phyloP scores from a whole-genome alignment of 1,140 invertebrate species.

The Micrasema minimum region DNA sequence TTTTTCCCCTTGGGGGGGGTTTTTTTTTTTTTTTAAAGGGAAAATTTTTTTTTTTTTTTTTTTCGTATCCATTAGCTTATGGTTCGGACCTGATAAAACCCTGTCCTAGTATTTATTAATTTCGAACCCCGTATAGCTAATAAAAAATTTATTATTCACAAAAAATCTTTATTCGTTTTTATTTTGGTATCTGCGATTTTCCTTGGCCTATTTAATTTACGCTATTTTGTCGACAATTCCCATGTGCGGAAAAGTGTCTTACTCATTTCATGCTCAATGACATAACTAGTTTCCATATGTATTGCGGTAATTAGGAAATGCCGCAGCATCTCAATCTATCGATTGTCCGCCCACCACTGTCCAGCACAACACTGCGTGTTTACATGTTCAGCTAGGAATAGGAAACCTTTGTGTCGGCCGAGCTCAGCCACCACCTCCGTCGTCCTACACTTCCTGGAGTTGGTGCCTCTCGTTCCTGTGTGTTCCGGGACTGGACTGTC shows the following conservation, averaged over 20 bases:
- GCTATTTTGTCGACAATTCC: conserved; percentile 6
- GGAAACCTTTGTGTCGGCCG: not conserved
- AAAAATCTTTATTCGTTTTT: no score
- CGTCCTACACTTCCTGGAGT: not conserved
- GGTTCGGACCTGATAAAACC: not conserved
- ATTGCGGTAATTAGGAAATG: conserved; percentile 18
- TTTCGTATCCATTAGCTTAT: not conserved
- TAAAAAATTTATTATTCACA: no score
- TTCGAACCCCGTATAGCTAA: no score
- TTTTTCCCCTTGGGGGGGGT: no score
- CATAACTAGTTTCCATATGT: conserved; percentile 18
- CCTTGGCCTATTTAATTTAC: conserved; percentile 1
- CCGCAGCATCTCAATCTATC: conserved; percentile 24
- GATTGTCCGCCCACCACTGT: conserved; percentile 10
- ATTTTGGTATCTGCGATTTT: not conserved
- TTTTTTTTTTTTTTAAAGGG: no score
- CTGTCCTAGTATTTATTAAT: no score
- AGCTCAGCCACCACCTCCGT: not conserved
- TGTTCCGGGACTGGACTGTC: not conserved
- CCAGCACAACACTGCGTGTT: not conserved
- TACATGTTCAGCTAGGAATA: not conserved
- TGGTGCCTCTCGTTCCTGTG: no score
- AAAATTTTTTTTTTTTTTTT: no score
- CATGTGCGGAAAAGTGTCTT: conserved; percentile 3
- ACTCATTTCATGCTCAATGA: conserved; percentile 15